These are phyloP conservation scores for Propsilocerus akamusi DNA, from an alignment of 1,140 invertebrate genomes.

Conservation along the genomic window DNA sequence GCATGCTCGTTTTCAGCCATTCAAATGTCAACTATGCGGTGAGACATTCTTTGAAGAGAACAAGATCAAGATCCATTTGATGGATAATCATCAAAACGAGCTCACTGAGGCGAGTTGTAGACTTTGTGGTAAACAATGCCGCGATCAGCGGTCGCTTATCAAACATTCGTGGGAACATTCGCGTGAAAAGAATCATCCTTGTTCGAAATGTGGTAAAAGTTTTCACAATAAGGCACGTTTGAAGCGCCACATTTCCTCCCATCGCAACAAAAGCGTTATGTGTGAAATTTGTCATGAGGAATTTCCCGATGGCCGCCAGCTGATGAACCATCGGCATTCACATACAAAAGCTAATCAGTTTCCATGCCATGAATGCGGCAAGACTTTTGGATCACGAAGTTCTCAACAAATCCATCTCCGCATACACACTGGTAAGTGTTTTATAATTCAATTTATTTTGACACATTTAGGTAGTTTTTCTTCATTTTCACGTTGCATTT, in stretches of 20 bases:
- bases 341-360: slow-evolving; percentile 44
- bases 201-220: slow-evolving; percentile 43
- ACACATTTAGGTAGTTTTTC: not conserved
- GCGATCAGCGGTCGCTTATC: slow-evolving; percentile 41
- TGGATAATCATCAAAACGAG: slow-evolving; percentile 17
- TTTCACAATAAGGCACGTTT: slow-evolving; percentile 46
- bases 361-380: slow-evolving; percentile 67
- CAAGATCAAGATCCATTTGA: slow-evolving; percentile 19
- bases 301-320: slow-evolving; percentile 44
- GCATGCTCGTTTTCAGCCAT: slow-evolving; percentile 37
- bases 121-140: slow-evolving; percentile 45
- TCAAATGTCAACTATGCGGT: slow-evolving; percentile 25
- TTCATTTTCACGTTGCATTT: not conserved
- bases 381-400: slow-evolving; percentile 73
- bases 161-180: slow-evolving; percentile 46
- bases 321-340: slow-evolving; percentile 50
- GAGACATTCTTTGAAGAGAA: slow-evolving; percentile 20
- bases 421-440: slow-evolving; percentile 59
- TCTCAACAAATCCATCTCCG: slow-evolving; percentile 82
- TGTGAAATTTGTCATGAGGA: slow-evolving; percentile 53
- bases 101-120: slow-evolving; percentile 30
- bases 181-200: slow-evolving; percentile 36
- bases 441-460: not conserved
- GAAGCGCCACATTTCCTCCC: slow-evolving; percentile 43
- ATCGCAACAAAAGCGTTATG: slow-evolving; percentile 44